Conservation (phyloP, 2,888 invertebrate species). For the Agelastica alni region DNA sequence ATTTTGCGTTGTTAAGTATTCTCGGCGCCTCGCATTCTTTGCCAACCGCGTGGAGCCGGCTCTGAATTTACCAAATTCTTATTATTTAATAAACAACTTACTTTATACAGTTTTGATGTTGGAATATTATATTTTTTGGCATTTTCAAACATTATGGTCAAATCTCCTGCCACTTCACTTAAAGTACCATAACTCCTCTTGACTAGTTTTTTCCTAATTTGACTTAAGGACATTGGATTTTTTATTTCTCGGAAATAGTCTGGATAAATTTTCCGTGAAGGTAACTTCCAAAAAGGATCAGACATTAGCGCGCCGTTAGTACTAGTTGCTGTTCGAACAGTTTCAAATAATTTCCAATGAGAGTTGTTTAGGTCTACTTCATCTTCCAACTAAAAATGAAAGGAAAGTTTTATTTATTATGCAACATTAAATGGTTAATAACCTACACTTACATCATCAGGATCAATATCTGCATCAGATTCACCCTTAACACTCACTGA, state of each 20-base stretch:
- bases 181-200: conserved; percentile 82
- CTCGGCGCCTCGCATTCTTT: too few relatives aligned
- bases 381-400: conserved; percentile 20
- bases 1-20: too few relatives aligned
- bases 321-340: conserved; percentile 70
- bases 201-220: conserved; percentile 84
- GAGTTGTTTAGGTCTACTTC: conserved; percentile 68
- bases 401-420: background rate
- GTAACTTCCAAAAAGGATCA: conserved; percentile 92
- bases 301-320: conserved; percentile 77
- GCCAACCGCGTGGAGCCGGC: too few relatives aligned
- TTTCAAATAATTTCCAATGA: conserved; percentile 89
- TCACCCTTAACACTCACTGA: conserved; percentile 40
- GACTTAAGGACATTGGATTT: conserved; percentile 90
- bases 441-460: conserved; percentile 47
- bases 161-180: conserved; percentile 88
- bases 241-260: conserved; percentile 98
- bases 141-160: conserved; percentile 97
- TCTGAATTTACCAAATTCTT: too few relatives aligned
- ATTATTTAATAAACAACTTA: conserved; percentile 54
- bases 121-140: conserved; percentile 88
- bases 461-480: conserved; percentile 9
- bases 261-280: conserved; percentile 88
- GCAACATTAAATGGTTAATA: conserved; percentile 1
- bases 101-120: conserved; percentile 80